These are phyloP conservation scores for Agelaius phoeniceus DNA, from an alignment of 2,113 vertebrate genomes.

Conservation along the genomic window DNA sequence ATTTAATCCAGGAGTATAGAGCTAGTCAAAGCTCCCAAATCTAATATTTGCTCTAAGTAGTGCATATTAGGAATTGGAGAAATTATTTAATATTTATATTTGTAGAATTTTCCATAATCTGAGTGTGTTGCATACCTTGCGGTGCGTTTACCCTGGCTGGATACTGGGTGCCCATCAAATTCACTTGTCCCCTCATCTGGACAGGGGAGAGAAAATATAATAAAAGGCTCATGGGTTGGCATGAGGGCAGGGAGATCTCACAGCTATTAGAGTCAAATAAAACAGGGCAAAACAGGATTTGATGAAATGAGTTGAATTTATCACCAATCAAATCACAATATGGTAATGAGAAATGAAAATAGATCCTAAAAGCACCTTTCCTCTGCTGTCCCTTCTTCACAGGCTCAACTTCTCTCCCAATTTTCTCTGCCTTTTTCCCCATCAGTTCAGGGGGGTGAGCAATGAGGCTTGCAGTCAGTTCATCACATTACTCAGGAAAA, in stretches of 20 bases:
- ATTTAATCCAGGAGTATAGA: background rate
- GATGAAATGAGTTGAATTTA: background rate
- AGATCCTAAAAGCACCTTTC: background rate
- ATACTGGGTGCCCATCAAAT: background rate
- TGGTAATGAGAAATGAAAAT: background rate
- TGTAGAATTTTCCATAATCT: background rate
- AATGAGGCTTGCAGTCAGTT: background rate
- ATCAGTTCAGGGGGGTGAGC: background rate
- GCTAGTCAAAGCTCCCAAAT: background rate
- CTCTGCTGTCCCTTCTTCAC: background rate
- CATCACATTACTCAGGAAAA: background rate
- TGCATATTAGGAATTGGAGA: background rate
- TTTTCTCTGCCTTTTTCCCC: background rate
- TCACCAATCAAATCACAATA: background rate
- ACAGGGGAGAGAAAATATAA: background rate
- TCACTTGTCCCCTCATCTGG: background rate
- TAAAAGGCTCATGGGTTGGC: background rate
- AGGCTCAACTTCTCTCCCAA: background rate
- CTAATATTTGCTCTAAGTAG: background rate
- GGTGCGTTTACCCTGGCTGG: background rate
- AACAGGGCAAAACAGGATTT: background rate
- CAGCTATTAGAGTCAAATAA: background rate
- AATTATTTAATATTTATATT: background rate
- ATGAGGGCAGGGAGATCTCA: background rate
- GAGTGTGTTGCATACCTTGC: background rate